Evolutionary conservation across 2,797 vertebrate genomes (phyloP).

Genomic region (Chelmon rostratus): DNA sequence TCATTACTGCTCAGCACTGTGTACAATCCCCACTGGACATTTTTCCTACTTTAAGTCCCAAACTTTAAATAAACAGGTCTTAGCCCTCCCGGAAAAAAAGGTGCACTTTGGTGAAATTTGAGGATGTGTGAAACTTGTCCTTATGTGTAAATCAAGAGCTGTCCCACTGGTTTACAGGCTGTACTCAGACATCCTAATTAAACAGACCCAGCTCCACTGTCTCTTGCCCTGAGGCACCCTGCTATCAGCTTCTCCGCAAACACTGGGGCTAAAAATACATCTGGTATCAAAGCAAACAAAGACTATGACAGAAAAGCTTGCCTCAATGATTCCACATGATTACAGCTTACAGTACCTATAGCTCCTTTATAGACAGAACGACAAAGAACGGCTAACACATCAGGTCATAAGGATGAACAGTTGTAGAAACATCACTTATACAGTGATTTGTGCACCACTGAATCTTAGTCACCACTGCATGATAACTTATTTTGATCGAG

Average conservation of each 20-base stretch:
- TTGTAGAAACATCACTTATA: neutral
- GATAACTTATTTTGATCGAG: constrained; percentile 15
- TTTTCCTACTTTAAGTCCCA: neutral
- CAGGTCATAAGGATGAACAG: neutral
- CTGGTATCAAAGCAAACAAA: constrained; percentile 71
- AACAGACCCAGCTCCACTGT: constrained; percentile 50
- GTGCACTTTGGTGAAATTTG: constrained; percentile 28
- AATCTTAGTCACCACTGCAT: constrained; percentile 1
- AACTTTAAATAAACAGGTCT: constrained; percentile 6
- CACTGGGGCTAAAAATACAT: constrained; percentile 79
- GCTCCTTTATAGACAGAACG: constrained; percentile 29
- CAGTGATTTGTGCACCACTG: neutral
- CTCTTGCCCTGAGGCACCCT: constrained; percentile 60
- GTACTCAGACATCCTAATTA: constrained; percentile 60
- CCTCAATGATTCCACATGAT: constrained; percentile 46
- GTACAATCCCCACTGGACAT: constrained; percentile 24
- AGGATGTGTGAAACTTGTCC: constrained; percentile 44
- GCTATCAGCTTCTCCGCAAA: constrained; percentile 76
- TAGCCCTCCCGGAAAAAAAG: neutral
- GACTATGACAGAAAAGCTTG: constrained; percentile 39
- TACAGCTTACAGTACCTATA: constrained; percentile 29
- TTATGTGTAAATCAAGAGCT: constrained; percentile 50
- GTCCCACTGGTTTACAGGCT: constrained; percentile 36
- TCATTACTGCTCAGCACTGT: neutral
- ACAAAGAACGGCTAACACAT: constrained; percentile 4